Evolutionary conservation across 2,888 invertebrate genomes (phyloP), one percentile per base, ranked within the genome.

Genomic region (Andrena haemorrhoa): DNA sequence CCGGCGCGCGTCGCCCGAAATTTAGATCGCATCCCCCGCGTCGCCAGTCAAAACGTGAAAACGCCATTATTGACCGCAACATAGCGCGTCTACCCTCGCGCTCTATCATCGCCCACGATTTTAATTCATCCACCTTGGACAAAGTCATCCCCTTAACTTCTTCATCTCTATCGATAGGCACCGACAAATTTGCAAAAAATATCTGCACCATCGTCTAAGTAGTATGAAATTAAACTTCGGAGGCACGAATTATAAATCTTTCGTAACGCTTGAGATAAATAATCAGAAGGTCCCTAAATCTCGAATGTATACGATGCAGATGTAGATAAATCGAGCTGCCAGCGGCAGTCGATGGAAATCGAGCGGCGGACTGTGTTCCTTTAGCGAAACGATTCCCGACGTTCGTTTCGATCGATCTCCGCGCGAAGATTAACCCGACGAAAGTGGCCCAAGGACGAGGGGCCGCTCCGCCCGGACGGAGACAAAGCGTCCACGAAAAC

Each of bases 401-500:
- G 60, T 73, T 71, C 75, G 71, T 49, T 75, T 68, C 72, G 82
- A 82, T 82, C 82, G 81, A 74, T 81, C 69, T 73, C 81, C 74
- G 75, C 82, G 56, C 41, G 81, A 60, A 72, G 68, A 82, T 69
- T 82, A 72, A 71, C 75, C 26, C 49, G 47, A 35, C 47, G 49
- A 29, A 70, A 81, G 81, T 81, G 69, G 60, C 82, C 29, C 20
- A 56, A 56, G 56, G 56, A 26, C 56, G 56, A 26, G 56, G 56
- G 56, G 4, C 26, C 10, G 56, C 56, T 56, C 56, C 56, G 56
- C 56, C 56, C 56, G 56, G 70, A 49, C 29, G 61, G 72, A 60
- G 66, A 73, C 86, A 90, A 88, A 90, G 90, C 89, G 88, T 88
- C 86, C 84, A 23, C 87, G 88, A 87, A 88, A 90, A 90, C 89